Evolutionary conservation across 2,113 vertebrate species (phyloP).

Genomic region (Nannobrachium achirus): DNA sequence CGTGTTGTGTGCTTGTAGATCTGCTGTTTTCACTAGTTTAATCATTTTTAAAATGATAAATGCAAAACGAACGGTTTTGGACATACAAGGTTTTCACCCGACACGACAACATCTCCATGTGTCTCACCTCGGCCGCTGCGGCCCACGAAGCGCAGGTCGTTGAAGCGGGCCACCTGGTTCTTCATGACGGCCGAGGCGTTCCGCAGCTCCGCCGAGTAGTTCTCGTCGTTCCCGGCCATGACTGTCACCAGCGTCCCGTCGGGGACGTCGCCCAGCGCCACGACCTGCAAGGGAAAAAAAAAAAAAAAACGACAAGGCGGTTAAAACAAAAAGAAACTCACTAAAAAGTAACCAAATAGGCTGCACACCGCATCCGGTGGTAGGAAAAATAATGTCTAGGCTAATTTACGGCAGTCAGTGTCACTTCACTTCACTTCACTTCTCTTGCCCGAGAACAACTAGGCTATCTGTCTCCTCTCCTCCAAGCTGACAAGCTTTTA

Average conservation of each 20-base stretch:
- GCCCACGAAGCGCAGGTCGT: slow-evolving; percentile 98
- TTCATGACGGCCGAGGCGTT: slow-evolving; percentile 99
- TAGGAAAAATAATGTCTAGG: neutral
- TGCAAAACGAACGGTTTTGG: too few species aligned
- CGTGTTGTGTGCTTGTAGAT: too few species aligned
- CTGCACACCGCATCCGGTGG: slow-evolving; percentile 49
- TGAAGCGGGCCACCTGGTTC: slow-evolving; percentile 99
- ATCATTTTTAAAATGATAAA: too few species aligned
- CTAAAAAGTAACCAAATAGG: slow-evolving; percentile 37
- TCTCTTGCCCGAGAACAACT: too few species aligned
- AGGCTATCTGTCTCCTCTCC: too few species aligned
- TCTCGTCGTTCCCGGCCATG: slow-evolving; percentile 99
- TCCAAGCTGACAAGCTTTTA: too few species aligned
- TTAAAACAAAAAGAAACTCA: slow-evolving; percentile 24
- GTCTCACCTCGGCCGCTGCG: slow-evolving; percentile 97
- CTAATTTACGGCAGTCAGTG: too few species aligned
- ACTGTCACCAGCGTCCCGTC: slow-evolving; percentile 98
- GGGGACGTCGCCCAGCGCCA: slow-evolving; percentile 95
- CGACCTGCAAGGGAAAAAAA: slow-evolving; percentile 83
- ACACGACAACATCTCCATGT: too few species aligned
- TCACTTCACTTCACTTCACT: too few species aligned
- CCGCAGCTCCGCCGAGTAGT: slow-evolving; percentile 97
- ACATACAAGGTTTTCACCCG: too few species aligned
- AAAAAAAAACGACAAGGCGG: slow-evolving; percentile 30
- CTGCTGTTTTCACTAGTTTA: too few species aligned